Conservation (phyloP, 2,113 vertebrate species). For the Leptocoma aspasia region DNA sequence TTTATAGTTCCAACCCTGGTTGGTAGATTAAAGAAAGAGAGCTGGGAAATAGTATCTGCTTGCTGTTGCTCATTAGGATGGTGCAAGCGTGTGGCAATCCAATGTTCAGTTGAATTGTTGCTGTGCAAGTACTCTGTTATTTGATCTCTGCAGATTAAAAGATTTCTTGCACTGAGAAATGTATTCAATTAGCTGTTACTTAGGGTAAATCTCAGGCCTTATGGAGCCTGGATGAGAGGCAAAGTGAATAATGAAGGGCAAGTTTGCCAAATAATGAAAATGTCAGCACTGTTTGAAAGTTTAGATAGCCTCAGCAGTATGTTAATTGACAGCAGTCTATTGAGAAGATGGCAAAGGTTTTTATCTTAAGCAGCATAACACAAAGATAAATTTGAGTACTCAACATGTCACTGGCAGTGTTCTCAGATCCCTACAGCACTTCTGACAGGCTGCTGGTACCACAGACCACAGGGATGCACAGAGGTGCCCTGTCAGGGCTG, state of each 20-base stretch:
- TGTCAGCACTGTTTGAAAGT: neutral
- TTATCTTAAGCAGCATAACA: neutral
- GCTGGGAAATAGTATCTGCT: neutral
- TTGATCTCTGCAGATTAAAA: neutral
- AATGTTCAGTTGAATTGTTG: neutral
- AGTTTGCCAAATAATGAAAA: conserved; percentile 6
- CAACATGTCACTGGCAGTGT: neutral
- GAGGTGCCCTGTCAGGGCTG: neutral
- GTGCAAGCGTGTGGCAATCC: neutral
- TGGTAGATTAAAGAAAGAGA: neutral
- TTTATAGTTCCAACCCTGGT: neutral
- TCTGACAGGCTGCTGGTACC: neutral
- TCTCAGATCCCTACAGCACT: neutral
- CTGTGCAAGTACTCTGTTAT: neutral
- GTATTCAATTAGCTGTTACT: neutral
- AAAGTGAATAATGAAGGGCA: neutral
- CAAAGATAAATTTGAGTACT: neutral
- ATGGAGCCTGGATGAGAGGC: neutral
- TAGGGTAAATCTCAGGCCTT: neutral
- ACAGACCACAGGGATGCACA: neutral
- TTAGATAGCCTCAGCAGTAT: neutral
- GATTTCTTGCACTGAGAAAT: neutral
- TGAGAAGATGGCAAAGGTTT: neutral
- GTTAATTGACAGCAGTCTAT: neutral
- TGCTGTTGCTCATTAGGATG: neutral